Base-by-base conservation (phyloP, 2,888 invertebrate species). In the Cetonia aurata region DNA sequence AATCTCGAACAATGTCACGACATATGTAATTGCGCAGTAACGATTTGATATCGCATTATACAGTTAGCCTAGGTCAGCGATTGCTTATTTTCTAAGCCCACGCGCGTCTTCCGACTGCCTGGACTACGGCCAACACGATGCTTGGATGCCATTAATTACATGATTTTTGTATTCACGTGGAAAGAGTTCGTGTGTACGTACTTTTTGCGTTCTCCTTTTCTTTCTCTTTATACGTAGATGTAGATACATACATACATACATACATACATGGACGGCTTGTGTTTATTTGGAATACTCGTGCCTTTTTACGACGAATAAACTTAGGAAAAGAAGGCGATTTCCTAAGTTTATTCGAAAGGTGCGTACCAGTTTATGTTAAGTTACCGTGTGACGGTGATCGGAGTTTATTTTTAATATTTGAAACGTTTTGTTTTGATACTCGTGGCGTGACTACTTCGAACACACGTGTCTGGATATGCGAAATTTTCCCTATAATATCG, bases 21-120 rank as follows among this genome's bases (percentile, higher is more conserved):
- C 80, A 79, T 77, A 78, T 82, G 80, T 80, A 83, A 83, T 82
- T 83, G 82, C 80, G 81, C 80, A 82, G 79, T 81, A 80, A 77
- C 80, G 82, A 82, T 83, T 82, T 81, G 76, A 79, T 77, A 77
- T 74, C 71, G 69, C 74, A 75, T 69, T 73, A 66, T 71, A 60
- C 71, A 50, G 74, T 74, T 74, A 72, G 68, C 69, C 71, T 74
- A 72, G 74, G 72, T 74, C 74, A 74, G 74, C 72, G 56, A 74
- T 70, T 72, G 72, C 67, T 67, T 59, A 59, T 67, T 68, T 62
- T 71, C 67, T 62, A 59, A 72, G 73, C 75, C 75, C 76, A 74
- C 73, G 73, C 69, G 74, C 74, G 69, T 65, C 46, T 60, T 37
- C 62, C 37, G 62, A 50, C 25, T 53, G 71, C 72, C 74, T 77